A percentile compares a stretch with the other conserved stretches of the same genome.
phyloP scores from a whole-genome alignment of 23 tunicate species.

The Trididemnum miniatum region DNA sequence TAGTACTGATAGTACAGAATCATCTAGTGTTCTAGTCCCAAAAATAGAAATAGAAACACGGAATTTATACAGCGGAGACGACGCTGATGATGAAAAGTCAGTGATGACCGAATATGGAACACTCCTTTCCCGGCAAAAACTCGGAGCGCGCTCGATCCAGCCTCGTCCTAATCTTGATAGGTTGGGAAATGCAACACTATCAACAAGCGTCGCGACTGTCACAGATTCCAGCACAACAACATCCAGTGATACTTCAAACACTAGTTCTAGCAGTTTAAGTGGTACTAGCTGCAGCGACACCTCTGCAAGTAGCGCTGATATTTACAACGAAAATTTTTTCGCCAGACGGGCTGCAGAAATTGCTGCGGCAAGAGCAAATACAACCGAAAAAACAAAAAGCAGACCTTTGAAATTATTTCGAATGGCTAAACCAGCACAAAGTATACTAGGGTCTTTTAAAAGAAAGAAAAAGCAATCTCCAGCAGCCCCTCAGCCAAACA shows the following conservation, averaged over 20 bases:
- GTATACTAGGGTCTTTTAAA: constrained; percentile 55
- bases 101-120: constrained; percentile 66
- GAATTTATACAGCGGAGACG: constrained; percentile 57
- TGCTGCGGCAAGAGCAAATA: constrained; percentile 22
- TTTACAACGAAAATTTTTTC: constrained; percentile 32
- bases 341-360: constrained; percentile 35
- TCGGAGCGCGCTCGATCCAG: constrained; percentile 9
- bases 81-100: constrained; percentile 96
- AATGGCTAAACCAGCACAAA: constrained; percentile 44
- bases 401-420: constrained; percentile 52
- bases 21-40: constrained; percentile 43
- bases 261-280: constrained; percentile 74
- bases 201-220: constrained; percentile 43
- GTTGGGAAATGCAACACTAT: constrained; percentile 30
- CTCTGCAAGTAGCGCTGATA: constrained; percentile 79
- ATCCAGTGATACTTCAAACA: constrained; percentile 73
- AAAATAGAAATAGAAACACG: constrained; percentile 41
- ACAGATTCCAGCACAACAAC: constrained; percentile 96
- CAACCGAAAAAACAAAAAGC: constrained; percentile 36
- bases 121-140: constrained; percentile 55
- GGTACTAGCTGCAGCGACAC: constrained; percentile 84
- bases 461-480: constrained; percentile 44
- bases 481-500: not conserved
- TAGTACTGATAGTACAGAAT: constrained; percentile 55
- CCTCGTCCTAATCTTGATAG: constrained; percentile 14